Evolutionary conservation across 2,113 vertebrate genomes (phyloP).

Genomic region (Prionailurus bengalensis): DNA sequence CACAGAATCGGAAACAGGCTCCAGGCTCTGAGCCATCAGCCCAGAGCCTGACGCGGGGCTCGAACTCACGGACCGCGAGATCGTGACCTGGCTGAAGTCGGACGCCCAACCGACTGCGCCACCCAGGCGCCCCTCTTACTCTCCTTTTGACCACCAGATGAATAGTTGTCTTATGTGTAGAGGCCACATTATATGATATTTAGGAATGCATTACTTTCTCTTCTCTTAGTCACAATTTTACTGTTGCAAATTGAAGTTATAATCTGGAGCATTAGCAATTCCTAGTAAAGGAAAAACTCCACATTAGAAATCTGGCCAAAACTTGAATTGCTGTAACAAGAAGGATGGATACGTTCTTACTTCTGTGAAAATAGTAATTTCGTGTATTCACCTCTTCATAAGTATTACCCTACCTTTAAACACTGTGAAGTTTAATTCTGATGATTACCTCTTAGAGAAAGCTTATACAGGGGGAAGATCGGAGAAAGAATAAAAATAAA

Average conservation of each 20-base stretch:
- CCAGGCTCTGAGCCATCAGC: too few species aligned
- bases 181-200: neutral
- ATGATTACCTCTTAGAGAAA: constrained; percentile 42
- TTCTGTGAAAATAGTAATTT: constrained; percentile 24
- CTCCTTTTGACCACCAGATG: constrained; percentile 1
- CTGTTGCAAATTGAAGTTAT: constrained; percentile 14
- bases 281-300: neutral
- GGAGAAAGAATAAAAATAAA: constrained; percentile 33
- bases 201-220: constrained; percentile 23
- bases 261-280: constrained; percentile 13
- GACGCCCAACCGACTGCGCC: too few species aligned
- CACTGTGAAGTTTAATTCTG: neutral
- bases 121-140: neutral
- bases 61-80: too few species aligned
- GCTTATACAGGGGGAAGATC: neutral
- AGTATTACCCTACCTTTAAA: neutral
- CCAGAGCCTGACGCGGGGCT: too few species aligned
- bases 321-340: neutral
- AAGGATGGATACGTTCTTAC: neutral
- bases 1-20: too few species aligned
- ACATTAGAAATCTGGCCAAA: neutral
- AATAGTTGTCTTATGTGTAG: constrained; percentile 30
- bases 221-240: neutral
- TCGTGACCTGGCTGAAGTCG: too few species aligned
- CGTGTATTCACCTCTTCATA: neutral